Evolutionary conservation across 2,888 invertebrate genomes (phyloP).

Genomic region (Axea sp.): DNA sequence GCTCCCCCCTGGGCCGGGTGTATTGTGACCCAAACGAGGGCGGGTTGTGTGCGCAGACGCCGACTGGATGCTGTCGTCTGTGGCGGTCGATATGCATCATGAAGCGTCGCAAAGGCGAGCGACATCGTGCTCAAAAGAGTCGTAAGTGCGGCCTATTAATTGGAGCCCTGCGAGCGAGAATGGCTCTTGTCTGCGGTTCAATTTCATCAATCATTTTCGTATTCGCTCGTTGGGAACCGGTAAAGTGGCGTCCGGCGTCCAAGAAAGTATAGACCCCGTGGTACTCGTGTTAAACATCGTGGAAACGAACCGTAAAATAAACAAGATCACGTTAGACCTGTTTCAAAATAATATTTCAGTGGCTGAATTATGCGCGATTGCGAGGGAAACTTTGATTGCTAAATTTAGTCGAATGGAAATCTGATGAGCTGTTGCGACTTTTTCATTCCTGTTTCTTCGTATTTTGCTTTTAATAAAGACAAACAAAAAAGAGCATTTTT

Average conservation of each 20-base stretch:
- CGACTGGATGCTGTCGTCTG: constrained; percentile 69
- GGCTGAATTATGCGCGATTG: too few species aligned
- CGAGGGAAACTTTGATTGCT: too few species aligned
- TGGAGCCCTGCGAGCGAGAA: constrained; percentile 63
- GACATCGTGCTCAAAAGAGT: constrained; percentile 67
- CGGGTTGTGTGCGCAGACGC: constrained; percentile 64
- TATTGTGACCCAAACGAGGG: constrained; percentile 67
- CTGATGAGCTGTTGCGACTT: too few species aligned
- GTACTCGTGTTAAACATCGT: constrained; percentile 4
- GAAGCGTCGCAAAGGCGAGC: constrained; percentile 72
- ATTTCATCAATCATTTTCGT: constrained; percentile 72
- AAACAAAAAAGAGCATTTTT: too few species aligned
- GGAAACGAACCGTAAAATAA: too few species aligned
- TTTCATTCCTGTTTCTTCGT: too few species aligned
- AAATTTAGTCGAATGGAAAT: too few species aligned
- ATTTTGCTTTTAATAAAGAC: too few species aligned
- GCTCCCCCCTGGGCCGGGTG: too few species aligned
- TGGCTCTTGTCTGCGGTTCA: constrained; percentile 62
- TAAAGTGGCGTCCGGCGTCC: constrained; percentile 31
- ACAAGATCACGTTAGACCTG: too few species aligned
- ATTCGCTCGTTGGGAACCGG: constrained; percentile 60
- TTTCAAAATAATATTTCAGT: too few species aligned
- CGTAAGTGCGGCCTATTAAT: constrained; percentile 65
- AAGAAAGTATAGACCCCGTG: constrained; percentile 15
- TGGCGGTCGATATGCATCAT: constrained; percentile 74